Percentiles rank a stretch among this genome's conserved stretches.
Conservation (phyloP, 2,113 vertebrate species). For the Ivindomyrus marchei region DNA sequence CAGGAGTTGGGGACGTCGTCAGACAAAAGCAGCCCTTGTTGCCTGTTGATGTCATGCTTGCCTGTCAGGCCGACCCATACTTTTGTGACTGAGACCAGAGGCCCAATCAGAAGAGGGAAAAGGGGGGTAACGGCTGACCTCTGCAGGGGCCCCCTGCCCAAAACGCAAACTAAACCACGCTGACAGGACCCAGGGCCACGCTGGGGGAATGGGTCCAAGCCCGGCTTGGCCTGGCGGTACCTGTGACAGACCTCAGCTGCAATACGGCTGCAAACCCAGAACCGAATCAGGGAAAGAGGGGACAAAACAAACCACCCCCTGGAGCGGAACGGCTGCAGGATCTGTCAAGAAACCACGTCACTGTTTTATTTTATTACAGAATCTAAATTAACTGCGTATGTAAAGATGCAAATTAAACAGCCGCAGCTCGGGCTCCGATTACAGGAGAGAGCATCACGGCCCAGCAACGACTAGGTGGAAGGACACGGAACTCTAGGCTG, state of each 20-base stretch:
- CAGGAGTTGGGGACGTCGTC: not conserved
- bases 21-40: constrained; percentile 1
- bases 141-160: not conserved
- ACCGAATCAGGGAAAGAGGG: not conserved
- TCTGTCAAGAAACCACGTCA: not conserved
- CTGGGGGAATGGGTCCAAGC: too few relatives aligned
- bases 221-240: not conserved
- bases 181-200: not conserved
- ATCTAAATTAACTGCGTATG: not conserved
- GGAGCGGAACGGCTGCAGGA: not conserved
- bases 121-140: not conserved
- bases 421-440: not conserved
- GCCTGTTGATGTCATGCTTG: not conserved
- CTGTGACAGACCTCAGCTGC: not conserved
- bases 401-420: not conserved
- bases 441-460: not conserved
- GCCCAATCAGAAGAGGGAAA: not conserved
- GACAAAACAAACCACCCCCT: not conserved
- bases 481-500: not conserved
- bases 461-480: not conserved
- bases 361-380: not conserved
- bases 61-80: not conserved
- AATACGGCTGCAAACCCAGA: not conserved
- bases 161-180: not conserved
- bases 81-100: not conserved